Conservation (phyloP, 2,113 vertebrate genomes). For the Acanthochromis polyacanthus region DNA sequence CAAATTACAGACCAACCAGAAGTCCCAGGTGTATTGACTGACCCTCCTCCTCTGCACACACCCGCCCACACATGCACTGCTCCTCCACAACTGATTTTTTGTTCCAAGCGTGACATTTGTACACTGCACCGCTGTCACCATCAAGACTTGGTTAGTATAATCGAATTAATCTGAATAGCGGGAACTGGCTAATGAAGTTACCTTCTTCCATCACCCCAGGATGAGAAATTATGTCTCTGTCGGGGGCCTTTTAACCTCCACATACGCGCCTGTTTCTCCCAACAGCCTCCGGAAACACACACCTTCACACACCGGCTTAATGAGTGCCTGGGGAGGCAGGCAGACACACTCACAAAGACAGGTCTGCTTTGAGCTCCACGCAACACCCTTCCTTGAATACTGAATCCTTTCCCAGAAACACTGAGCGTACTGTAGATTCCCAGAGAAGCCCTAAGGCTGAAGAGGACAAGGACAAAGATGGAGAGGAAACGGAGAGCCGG, state of each 20-base stretch:
- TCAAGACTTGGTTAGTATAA: slow-evolving; percentile 75
- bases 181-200: slow-evolving; percentile 81
- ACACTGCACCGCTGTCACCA: slow-evolving; percentile 47
- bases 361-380: slow-evolving; percentile 63
- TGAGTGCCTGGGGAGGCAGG: slow-evolving; percentile 75
- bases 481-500: slow-evolving; percentile 12
- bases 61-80: slow-evolving; percentile 20
- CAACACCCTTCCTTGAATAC: slow-evolving; percentile 58
- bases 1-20: slow-evolving; percentile 75
- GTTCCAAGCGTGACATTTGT: slow-evolving; percentile 62
- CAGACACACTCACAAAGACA: slow-evolving; percentile 57
- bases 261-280: slow-evolving; percentile 45
- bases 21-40: slow-evolving; percentile 65
- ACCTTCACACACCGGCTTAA: slow-evolving; percentile 74
- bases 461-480: slow-evolving; percentile 62
- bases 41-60: slow-evolving; percentile 35
- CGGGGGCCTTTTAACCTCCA: slow-evolving; percentile 71
- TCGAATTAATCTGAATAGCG: slow-evolving; percentile 77
- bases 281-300: slow-evolving; percentile 67
- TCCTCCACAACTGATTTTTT: not conserved
- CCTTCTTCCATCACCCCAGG: slow-evolving; percentile 62
- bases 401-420: slow-evolving; percentile 58
- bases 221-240: slow-evolving; percentile 73
- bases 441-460: slow-evolving; percentile 53
- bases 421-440: slow-evolving; percentile 45